These are phyloP conservation scores for Aphidius colemani DNA, from an alignment of 2,888 invertebrate genomes.

Conservation along the genomic window DNA sequence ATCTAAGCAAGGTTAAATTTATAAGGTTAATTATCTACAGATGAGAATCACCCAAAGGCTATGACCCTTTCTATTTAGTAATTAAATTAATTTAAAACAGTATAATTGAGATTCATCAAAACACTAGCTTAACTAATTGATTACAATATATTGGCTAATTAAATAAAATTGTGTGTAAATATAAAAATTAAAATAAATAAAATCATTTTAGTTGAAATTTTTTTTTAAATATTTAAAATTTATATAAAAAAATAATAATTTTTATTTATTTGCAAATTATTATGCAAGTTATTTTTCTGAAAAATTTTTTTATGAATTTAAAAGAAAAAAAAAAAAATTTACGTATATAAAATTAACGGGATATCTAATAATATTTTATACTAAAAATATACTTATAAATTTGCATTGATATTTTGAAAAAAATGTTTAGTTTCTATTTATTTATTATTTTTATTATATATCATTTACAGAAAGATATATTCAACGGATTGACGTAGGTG, in stretches of 20 bases:
- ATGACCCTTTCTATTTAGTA: conserved; percentile 21
- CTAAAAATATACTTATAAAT: background rate
- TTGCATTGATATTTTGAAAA: too few species aligned
- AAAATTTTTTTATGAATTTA: too few species aligned
- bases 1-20: too few species aligned
- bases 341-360: too few species aligned
- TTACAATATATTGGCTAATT: conserved; percentile 20
- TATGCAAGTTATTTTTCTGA: too few species aligned
- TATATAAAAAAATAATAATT: too few species aligned
- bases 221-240: too few species aligned
- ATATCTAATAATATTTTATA: background rate
- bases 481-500: background rate
- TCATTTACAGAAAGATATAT: conserved; percentile 1
- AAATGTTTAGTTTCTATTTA: conserved; percentile 1
- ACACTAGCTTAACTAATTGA: conserved; percentile 30
- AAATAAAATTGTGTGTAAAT: background rate
- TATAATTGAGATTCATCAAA: conserved; percentile 43
- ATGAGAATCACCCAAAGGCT: conserved; percentile 16
- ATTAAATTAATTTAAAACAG: conserved; percentile 36
- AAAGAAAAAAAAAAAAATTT: too few species aligned
- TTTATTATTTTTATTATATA: background rate
- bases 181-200: background rate
- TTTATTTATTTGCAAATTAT: too few species aligned
- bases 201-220: too few species aligned
- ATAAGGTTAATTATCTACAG: conserved; percentile 15